Percentiles rank a stretch among this genome's conserved stretches.
Conservation (phyloP, 2,113 vertebrate species). For the Desmodus rotundus region DNA sequence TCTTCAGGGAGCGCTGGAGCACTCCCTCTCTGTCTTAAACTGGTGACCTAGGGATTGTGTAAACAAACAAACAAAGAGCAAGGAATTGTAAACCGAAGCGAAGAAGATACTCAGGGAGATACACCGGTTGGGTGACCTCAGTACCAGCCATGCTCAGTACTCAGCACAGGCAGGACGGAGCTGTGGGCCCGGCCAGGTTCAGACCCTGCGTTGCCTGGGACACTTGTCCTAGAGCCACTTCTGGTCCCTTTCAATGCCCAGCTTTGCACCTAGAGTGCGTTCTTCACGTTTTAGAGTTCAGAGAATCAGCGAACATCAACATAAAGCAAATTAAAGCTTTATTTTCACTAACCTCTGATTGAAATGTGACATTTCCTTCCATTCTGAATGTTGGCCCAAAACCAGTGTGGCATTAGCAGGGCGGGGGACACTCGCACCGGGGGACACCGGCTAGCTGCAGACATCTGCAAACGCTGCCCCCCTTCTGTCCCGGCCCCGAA, state of each 20-base stretch:
- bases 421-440: fast-evolving
- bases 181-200: neutral
- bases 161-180: fast-evolving
- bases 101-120: neutral
- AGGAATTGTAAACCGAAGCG: neutral
- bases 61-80: neutral
- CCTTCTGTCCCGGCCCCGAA: fast-evolving
- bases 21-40: neutral
- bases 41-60: neutral
- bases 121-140: neutral
- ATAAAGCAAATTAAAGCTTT: neutral
- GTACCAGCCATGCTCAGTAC: fast-evolving
- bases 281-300: neutral
- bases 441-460: neutral
- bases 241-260: neutral
- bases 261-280: neutral
- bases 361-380: neutral
- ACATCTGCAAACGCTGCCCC: neutral
- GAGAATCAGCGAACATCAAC: neutral
- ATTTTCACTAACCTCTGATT: neutral
- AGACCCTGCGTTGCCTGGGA: fast-evolving
- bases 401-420: neutral
- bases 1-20: neutral
- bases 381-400: neutral
- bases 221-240: neutral